Conservation (phyloP, 2,113 vertebrate species). For the Sterna hirundo region DNA sequence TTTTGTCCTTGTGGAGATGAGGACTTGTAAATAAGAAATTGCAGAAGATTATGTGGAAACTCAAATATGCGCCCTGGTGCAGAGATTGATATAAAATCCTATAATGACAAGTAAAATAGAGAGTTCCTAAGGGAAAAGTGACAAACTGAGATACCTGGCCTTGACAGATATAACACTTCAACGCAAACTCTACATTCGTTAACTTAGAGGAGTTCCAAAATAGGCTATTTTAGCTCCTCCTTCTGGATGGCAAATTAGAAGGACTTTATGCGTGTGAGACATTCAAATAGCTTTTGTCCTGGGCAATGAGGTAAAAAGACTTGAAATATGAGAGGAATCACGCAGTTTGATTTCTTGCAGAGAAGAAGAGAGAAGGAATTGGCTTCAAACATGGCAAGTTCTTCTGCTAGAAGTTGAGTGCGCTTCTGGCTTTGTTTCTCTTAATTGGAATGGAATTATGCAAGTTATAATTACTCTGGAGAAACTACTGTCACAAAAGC, state of each 20-base stretch:
- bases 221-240: not conserved
- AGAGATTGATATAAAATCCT: not conserved
- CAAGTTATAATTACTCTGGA: conserved; percentile 42
- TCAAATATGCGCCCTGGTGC: not conserved
- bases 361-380: not conserved
- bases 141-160: not conserved
- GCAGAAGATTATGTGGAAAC: not conserved
- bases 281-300: not conserved
- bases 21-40: not conserved
- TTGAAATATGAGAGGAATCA: not conserved
- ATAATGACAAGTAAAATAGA: not conserved
- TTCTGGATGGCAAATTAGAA: not conserved
- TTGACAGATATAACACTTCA: not conserved
- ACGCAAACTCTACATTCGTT: not conserved
- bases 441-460: conserved; percentile 53
- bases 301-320: not conserved
- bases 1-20: not conserved
- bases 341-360: not conserved
- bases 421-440: conserved; percentile 19
- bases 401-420: not conserved
- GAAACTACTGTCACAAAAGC: conserved; percentile 8
- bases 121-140: not conserved
- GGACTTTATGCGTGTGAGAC: not conserved
- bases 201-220: not conserved
- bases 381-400: not conserved